Conservation (phyloP, 2,797 vertebrate genomes). For the Megalops cyprinoides region DNA sequence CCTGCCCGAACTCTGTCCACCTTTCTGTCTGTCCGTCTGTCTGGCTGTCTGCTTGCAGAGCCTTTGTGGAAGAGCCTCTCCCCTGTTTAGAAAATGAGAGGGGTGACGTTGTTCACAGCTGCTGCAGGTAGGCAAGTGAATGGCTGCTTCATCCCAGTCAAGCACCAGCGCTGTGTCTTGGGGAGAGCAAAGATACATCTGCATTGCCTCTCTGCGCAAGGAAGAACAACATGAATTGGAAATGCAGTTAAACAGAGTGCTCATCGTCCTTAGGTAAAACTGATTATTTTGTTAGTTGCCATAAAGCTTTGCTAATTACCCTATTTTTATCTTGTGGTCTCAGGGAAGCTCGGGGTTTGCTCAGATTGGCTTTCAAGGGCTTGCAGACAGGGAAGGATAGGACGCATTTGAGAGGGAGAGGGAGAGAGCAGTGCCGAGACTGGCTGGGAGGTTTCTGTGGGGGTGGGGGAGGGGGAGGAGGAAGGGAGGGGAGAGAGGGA, state of each 20-base stretch:
- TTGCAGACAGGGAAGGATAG: conserved; percentile 64
- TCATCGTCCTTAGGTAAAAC: background rate
- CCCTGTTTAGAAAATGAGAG: background rate
- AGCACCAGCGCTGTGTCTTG: no score
- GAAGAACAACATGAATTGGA: background rate
- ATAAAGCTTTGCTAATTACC: background rate
- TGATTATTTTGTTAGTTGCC: background rate
- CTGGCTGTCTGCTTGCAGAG: background rate
- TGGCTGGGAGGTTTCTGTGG: conserved; percentile 31
- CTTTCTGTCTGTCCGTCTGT: background rate
- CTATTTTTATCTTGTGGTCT: conserved; percentile 4
- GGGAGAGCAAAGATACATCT: background rate
- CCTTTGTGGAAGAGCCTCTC: background rate
- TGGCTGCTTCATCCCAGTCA: background rate
- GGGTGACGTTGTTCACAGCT: background rate
- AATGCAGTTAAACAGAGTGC: background rate
- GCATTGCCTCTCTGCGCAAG: background rate
- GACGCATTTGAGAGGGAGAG: conserved; percentile 42
- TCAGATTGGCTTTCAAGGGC: background rate
- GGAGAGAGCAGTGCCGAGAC: background rate
- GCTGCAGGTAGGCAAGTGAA: background rate
- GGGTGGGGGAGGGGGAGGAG: background rate
- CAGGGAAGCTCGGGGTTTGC: background rate
- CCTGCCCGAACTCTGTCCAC: no score
- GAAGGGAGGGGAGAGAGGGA: background rate